phyloP scores from a whole-genome alignment of 2,797 vertebrate species.

The Ptychobarbus kaznakovi region DNA sequence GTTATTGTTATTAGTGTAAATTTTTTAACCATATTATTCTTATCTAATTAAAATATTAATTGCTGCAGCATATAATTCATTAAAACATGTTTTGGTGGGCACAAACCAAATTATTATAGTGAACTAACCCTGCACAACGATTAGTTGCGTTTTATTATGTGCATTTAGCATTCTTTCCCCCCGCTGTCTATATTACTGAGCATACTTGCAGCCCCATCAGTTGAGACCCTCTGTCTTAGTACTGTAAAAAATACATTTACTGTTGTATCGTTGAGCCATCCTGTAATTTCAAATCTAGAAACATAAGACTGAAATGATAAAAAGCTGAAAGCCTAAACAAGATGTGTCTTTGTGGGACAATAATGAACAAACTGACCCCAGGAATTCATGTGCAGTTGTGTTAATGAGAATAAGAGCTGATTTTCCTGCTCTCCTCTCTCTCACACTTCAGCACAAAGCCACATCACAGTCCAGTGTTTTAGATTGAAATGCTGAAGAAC shows the following conservation, averaged over 20 bases:
- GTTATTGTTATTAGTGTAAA: neutral
- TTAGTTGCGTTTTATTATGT: neutral
- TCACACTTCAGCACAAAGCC: constrained; percentile 38
- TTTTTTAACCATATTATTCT: neutral
- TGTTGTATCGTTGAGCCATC: neutral
- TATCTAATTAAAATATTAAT: neutral
- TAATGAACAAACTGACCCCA: constrained; percentile 27
- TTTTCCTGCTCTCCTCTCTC: constrained; percentile 16
- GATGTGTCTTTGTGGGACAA: neutral
- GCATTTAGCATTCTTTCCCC: neutral
- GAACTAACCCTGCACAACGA: neutral
- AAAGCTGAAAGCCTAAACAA: neutral
- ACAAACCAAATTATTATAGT: neutral
- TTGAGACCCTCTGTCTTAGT: neutral
- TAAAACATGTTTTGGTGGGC: neutral
- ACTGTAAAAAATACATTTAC: neutral
- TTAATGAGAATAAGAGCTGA: constrained; percentile 32
- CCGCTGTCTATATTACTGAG: neutral
- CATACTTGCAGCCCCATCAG: neutral
- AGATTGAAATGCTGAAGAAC: constrained; percentile 33
- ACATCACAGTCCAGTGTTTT: constrained; percentile 42
- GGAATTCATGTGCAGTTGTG: constrained; percentile 12
- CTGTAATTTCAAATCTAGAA: neutral
- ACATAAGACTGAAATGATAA: neutral
- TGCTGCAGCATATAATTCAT: neutral